Conservation (phyloP, 2,797 vertebrate genomes). For the Hephaestus fuliginosus region DNA sequence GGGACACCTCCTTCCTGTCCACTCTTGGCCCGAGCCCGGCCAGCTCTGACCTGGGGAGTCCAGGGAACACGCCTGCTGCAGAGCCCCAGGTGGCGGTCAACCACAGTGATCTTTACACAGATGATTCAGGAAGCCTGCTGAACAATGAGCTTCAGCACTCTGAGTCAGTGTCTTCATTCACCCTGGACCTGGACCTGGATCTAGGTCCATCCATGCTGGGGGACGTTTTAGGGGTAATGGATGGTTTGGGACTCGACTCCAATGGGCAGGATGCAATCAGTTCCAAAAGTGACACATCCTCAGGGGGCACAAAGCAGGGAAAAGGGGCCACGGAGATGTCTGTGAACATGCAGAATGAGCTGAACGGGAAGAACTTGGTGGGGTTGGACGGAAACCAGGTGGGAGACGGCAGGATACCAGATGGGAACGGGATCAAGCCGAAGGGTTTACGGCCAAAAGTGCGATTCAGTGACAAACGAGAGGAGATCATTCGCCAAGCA, state of each 20-base stretch:
- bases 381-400: constrained; percentile 67
- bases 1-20: constrained; percentile 94
- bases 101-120: constrained; percentile 55
- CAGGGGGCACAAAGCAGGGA: constrained; percentile 59
- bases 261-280: constrained; percentile 68
- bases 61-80: constrained; percentile 43
- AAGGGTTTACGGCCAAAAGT: constrained; percentile 85
- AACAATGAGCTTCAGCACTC: constrained; percentile 81
- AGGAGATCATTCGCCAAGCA: constrained; percentile 86
- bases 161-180: constrained; percentile 86
- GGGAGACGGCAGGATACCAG: constrained; percentile 74
- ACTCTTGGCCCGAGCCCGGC: constrained; percentile 82
- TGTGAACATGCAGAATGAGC: constrained; percentile 69
- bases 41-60: constrained; percentile 58
- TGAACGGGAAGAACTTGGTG: constrained; percentile 79
- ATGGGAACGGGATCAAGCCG: constrained; percentile 78
- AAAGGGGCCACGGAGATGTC: constrained; percentile 59
- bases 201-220: constrained; percentile 94
- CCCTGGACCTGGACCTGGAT: constrained; percentile 91
- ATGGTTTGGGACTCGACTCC: constrained; percentile 83
- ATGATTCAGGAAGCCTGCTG: constrained; percentile 50
- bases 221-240: constrained; percentile 94
- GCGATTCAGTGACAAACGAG: constrained; percentile 88
- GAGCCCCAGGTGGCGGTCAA: constrained; percentile 54
- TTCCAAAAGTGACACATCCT: constrained; percentile 58